Conservation (phyloP, 64 coral and sea anemone genomes). For the Trachythela sp. region DNA sequence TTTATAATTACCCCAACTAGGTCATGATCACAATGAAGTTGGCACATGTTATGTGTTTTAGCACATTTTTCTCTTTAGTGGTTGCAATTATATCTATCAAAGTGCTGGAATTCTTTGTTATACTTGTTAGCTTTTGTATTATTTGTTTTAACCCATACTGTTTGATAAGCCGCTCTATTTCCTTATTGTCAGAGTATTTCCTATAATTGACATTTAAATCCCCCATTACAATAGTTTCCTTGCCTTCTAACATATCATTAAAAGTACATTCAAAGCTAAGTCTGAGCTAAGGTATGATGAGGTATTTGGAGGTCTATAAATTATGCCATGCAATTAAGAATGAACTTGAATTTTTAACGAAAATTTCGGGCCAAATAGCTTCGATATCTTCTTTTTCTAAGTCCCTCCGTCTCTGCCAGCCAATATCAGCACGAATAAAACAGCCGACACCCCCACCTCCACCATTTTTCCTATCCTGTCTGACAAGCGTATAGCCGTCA, state of each 20-base stretch:
- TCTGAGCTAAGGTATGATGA: constrained; percentile 5
- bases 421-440: neutral
- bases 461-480: neutral
- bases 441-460: neutral
- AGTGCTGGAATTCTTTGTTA: neutral
- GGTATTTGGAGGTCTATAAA: neutral
- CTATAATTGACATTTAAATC: constrained; percentile 17
- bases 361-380: neutral
- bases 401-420: neutral
- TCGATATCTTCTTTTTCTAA: neutral
- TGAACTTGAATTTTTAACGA: neutral
- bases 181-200: neutral
- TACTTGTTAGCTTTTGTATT: neutral
- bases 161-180: constrained; percentile 1
- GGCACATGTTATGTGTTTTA: constrained; percentile 12
- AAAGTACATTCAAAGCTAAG: constrained; percentile 5
- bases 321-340: neutral
- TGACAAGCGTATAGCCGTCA: neutral
- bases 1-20: neutral
- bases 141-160: constrained; percentile 6
- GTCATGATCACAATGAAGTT: neutral
- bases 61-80: neutral
- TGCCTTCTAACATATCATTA: constrained; percentile 8
- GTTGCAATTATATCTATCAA: constrained; percentile 18
- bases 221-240: constrained; percentile 1